Conservation (phyloP, 2,797 vertebrate genomes). For the Pantherophis alleghaniensis region DNA sequence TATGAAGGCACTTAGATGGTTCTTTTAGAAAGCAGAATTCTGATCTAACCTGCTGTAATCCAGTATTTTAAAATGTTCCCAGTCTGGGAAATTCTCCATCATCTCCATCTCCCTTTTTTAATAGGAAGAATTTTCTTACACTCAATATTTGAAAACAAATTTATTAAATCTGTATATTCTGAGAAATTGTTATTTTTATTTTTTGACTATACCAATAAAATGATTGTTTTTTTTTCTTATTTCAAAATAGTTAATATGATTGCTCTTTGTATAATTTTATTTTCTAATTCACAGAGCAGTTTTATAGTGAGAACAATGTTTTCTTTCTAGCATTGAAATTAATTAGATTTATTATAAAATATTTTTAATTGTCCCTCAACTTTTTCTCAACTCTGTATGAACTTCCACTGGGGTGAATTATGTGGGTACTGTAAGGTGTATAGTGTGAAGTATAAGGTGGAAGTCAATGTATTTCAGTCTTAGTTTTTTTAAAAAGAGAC, state of each 20-base stretch:
- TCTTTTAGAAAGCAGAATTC: neutral
- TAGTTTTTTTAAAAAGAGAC: neutral
- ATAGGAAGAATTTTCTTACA: neutral
- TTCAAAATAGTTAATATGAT: neutral
- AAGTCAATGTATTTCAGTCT: neutral
- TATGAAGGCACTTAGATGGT: neutral
- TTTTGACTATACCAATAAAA: neutral
- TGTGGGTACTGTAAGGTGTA: neutral
- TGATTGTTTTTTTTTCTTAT: neutral
- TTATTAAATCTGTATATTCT: neutral
- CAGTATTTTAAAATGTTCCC: neutral
- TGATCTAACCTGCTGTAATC: neutral
- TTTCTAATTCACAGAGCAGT: neutral
- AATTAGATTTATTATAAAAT: neutral
- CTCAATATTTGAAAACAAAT: neutral
- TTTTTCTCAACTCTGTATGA: neutral
- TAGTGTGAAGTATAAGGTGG: neutral
- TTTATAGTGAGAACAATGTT: neutral
- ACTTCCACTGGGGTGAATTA: constrained; percentile 20
- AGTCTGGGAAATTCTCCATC: neutral
- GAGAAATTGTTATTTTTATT: neutral
- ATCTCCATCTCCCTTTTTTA: neutral
- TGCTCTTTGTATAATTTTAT: neutral
- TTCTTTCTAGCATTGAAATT: neutral
- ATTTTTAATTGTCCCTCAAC: neutral